phyloP scores from a whole-genome alignment of 2,797 vertebrate genomes.

The Podarcis siculus region DNA sequence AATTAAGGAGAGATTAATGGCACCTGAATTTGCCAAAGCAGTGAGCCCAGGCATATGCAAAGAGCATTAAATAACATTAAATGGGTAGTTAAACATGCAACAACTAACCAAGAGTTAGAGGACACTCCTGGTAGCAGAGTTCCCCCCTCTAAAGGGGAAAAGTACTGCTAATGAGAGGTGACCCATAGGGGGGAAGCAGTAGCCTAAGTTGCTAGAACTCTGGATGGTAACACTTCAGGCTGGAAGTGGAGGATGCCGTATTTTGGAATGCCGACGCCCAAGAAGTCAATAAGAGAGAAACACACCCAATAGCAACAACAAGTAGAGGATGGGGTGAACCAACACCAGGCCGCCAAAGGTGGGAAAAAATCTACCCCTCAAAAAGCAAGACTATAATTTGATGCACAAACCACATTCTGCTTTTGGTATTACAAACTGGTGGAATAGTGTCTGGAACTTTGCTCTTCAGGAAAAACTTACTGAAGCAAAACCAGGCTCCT shows the following conservation, averaged over 20 bases:
- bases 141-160: background rate
- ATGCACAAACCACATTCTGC: too few species aligned
- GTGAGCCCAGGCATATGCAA: background rate
- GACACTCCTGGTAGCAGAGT: background rate
- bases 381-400: background rate
- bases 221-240: background rate
- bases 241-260: background rate
- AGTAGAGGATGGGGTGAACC: background rate
- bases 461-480: too few species aligned
- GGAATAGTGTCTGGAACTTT: too few species aligned
- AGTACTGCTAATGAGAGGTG: background rate
- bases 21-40: slow-evolving; percentile 27
- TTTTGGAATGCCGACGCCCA: background rate
- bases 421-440: too few species aligned
- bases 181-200: background rate
- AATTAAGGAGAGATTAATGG: slow-evolving; percentile 57
- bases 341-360: background rate
- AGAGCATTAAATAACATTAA: slow-evolving; percentile 24
- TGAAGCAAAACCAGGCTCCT: too few species aligned
- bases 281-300: background rate
- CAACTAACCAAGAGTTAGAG: background rate
- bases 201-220: background rate
- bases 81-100: background rate
- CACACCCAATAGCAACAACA: background rate
- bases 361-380: background rate